A percentile compares a stretch with the other conserved stretches of the same genome.
These are phyloP conservation scores for Pogonocichla stellata DNA, from an alignment of 2,113 vertebrate species.

Conservation along the genomic window DNA sequence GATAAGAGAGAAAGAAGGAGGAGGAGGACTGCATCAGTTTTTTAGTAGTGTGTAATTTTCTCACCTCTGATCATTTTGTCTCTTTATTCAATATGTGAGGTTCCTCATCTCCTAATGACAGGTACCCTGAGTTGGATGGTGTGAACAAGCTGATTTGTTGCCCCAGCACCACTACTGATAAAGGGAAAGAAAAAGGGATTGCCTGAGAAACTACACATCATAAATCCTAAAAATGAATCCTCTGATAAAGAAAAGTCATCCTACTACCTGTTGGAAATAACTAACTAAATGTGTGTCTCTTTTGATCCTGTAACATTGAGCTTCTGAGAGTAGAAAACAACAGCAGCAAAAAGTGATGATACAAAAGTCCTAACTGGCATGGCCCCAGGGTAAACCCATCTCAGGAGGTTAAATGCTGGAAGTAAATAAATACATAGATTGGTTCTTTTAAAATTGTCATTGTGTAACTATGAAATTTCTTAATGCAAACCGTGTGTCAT, in stretches of 20 bases:
- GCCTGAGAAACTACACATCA: neutral
- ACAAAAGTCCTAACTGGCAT: neutral
- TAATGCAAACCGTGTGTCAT: neutral
- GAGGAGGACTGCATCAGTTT: neutral
- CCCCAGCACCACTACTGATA: neutral
- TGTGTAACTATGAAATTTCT: neutral
- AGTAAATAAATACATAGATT: neutral
- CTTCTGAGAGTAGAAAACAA: neutral
- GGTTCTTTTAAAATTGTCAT: neutral
- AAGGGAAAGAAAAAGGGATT: neutral
- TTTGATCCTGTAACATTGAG: neutral
- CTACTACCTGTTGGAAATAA: neutral
- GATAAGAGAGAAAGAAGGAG: neutral
- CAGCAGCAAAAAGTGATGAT: neutral
- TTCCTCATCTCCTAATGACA: neutral
- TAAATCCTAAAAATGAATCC: neutral
- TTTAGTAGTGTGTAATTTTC: neutral
- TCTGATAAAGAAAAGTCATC: neutral
- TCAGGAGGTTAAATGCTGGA: neutral
- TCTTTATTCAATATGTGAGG: neutral
- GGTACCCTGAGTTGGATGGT: neutral
- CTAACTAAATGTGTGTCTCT: neutral
- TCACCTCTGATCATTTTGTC: neutral
- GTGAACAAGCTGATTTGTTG: neutral
- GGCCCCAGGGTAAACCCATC: neutral